Evolutionary conservation across 1,140 invertebrate species (phyloP).

Genomic region (Eurosta solidaginis): DNA sequence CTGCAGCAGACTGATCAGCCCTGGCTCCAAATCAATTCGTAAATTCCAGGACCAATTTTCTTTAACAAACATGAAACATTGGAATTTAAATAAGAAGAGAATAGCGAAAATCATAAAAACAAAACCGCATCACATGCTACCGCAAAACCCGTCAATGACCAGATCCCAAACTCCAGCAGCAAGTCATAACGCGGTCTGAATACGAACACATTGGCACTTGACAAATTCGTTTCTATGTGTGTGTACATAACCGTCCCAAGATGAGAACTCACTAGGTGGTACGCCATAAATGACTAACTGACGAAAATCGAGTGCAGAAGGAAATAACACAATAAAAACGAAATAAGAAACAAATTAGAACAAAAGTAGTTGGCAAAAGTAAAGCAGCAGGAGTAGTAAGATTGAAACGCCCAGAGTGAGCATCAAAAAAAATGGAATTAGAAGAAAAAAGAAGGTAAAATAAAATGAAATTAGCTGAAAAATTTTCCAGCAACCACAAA

Average conservation of each 20-base stretch:
- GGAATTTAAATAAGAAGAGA: not conserved
- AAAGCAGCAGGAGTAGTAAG: not conserved
- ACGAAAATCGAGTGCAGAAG: not conserved
- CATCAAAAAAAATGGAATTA: not conserved
- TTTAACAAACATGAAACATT: not conserved
- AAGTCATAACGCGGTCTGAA: not conserved
- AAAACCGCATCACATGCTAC: conserved; percentile 12
- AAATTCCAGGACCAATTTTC: not conserved
- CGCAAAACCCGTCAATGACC: not conserved
- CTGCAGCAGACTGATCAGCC: too few species aligned
- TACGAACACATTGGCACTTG: not conserved
- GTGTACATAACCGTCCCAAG: not conserved
- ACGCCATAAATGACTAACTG: not conserved
- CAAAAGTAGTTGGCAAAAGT: not conserved
- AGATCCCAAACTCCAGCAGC: not conserved
- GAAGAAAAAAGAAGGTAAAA: not conserved
- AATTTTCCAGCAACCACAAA: conserved; percentile 19
- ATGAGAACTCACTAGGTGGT: not conserved
- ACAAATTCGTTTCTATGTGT: not conserved
- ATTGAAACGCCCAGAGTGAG: not conserved
- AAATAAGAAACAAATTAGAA: not conserved
- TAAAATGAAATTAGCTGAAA: conserved; percentile 19
- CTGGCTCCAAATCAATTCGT: too few species aligned
- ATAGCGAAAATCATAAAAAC: not conserved
- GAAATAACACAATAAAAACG: not conserved